phyloP scores from a whole-genome alignment of 2,113 vertebrate genomes.

The Tetrax tetrax region DNA sequence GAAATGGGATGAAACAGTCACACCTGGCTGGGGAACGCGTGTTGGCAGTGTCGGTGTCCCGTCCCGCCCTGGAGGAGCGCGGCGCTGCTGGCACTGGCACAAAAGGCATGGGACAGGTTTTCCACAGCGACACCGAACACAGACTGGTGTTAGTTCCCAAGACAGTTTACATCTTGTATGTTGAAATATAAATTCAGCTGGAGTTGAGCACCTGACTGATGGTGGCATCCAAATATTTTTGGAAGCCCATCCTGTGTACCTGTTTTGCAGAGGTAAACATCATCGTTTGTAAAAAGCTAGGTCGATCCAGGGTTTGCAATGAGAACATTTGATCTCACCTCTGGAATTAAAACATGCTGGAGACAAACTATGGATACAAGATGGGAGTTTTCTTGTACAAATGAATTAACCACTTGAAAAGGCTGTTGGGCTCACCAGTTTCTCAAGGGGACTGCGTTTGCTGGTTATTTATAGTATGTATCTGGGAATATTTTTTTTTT shows the following conservation, averaged over 20 bases:
- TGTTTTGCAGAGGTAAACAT: background rate
- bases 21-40: background rate
- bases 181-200: background rate
- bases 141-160: background rate
- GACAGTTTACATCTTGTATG: background rate
- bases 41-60: rapidly evolving
- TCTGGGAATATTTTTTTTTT: background rate
- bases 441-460: background rate
- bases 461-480: background rate
- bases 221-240: background rate
- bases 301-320: background rate
- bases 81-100: background rate
- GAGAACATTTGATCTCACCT: background rate
- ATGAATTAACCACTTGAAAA: background rate
- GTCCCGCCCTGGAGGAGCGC: background rate
- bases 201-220: background rate
- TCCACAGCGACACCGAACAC: too few relatives aligned
- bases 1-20: background rate
- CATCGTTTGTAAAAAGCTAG: background rate
- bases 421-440: background rate
- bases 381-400: background rate
- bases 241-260: rapidly evolving
- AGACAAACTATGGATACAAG: background rate
- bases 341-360: background rate
- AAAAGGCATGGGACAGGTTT: background rate